Conservation (phyloP, 2,113 vertebrate species). For the Arizona elegans region DNA sequence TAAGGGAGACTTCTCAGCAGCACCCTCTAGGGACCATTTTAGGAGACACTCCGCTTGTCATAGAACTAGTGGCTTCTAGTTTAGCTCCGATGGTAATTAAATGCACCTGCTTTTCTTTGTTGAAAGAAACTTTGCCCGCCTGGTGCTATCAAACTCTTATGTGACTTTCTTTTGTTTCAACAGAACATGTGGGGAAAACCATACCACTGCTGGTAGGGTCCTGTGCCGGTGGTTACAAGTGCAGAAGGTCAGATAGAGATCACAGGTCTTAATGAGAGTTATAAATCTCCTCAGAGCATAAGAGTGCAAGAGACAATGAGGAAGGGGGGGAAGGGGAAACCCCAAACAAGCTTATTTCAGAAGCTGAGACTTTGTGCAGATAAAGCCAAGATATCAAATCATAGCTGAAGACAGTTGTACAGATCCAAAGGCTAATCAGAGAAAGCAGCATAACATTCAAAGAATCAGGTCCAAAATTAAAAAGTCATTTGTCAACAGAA, state of each 20-base stretch:
- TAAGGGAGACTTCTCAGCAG: neutral
- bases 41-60: neutral
- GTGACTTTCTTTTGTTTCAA: neutral
- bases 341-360: neutral
- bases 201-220: neutral
- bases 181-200: neutral
- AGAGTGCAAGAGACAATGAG: neutral
- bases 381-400: neutral
- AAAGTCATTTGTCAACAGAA: neutral
- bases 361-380: neutral
- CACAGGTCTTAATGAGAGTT: neutral
- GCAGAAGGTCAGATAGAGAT: neutral
- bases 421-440: neutral
- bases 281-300: neutral
- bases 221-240: neutral
- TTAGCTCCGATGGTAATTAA: neutral
- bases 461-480: neutral
- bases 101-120: neutral
- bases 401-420: neutral
- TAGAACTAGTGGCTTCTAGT: neutral
- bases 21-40: neutral
- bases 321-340: rapidly evolving
- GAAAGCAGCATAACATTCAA: neutral
- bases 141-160: neutral
- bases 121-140: neutral